Conservation (phyloP, 2,113 vertebrate species). For the Todiramphus chloris region DNA sequence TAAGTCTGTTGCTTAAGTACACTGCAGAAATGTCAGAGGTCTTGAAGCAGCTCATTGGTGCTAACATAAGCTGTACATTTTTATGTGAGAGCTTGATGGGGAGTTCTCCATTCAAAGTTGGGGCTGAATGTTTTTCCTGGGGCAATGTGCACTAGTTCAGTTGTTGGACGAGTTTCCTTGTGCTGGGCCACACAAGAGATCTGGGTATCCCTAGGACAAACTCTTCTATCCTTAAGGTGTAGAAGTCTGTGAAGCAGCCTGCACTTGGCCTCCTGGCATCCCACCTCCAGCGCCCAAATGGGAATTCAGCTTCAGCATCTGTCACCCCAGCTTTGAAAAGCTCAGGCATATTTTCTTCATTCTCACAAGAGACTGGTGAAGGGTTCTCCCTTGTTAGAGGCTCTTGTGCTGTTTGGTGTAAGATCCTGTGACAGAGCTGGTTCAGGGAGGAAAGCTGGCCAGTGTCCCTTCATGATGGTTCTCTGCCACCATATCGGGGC, state of each 20-base stretch:
- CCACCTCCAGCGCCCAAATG: background rate
- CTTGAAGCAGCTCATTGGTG: background rate
- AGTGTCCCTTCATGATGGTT: background rate
- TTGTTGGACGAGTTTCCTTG: background rate
- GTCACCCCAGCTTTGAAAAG: background rate
- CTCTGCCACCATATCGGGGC: background rate
- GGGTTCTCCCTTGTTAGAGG: background rate
- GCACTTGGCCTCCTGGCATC: background rate
- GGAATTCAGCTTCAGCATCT: background rate
- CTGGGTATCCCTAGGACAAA: background rate
- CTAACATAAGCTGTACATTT: background rate
- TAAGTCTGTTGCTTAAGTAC: background rate
- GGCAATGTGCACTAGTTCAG: background rate
- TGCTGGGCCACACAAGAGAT: background rate
- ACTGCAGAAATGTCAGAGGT: slow-evolving; percentile 2
- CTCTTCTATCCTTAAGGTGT: background rate
- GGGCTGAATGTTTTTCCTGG: background rate
- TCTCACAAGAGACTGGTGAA: background rate
- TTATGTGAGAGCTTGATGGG: background rate
- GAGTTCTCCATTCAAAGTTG: background rate
- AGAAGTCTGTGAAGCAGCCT: background rate
- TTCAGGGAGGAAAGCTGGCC: background rate
- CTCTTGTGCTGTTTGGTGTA: background rate
- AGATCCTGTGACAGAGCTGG: background rate
- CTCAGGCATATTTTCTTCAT: background rate